Base-by-base conservation (phyloP, 2,797 vertebrate genomes). In the Odontamblyopus lacepedii region DNA sequence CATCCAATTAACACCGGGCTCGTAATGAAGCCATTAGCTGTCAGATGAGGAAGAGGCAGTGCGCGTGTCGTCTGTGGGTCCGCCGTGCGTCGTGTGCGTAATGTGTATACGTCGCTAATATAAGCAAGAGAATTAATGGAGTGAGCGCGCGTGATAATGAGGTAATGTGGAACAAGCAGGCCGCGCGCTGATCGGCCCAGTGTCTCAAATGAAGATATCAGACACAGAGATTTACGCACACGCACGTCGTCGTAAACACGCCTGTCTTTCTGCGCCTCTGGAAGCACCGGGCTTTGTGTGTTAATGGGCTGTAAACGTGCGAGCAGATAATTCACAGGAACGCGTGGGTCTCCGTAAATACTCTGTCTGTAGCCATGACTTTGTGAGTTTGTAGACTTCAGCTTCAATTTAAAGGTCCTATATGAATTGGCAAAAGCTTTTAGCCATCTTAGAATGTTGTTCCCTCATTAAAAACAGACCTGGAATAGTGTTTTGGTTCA, bases 21-120 rank as follows among this genome's bases (percentile, higher is more conserved):
- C 93, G 93, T 97, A 97, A 97, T 98, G 95, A 95, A 97, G 95
- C 95, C 95, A 97, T 97, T 97, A 96, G 95, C 95, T 97, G 96
- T 97, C 96, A 96, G 94, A 97, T 95, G 96, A 96, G 94, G 95
- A 95, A 94, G 93, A 94, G 90, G 94, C 94, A 13, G 26, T 9
- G 56, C 23, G 95, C 94, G 88, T 93, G 94, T 94, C 96, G 95
- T 96, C 96, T 48, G 95, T 91, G 85, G 85, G 92, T 92, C 94
- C 92, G 92, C 85, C 73, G 79, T 63, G 32, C 61, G 61, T 62
- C 60, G 0, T 84, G 83, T 79, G 73, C 70, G n/a, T 71, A 53
- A 67, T 69, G 67, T 53, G 71, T 67, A 80, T 56, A 71, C 89
- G 94, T 94, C 93, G 90, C 93, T 96, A 96, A 97, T 96, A 96